A percentile compares a stretch with the other conserved stretches of the same genome.
Evolutionary conservation across 1,140 invertebrate genomes (phyloP).

Genomic region (Yoshiicerus persimilis): DNA sequence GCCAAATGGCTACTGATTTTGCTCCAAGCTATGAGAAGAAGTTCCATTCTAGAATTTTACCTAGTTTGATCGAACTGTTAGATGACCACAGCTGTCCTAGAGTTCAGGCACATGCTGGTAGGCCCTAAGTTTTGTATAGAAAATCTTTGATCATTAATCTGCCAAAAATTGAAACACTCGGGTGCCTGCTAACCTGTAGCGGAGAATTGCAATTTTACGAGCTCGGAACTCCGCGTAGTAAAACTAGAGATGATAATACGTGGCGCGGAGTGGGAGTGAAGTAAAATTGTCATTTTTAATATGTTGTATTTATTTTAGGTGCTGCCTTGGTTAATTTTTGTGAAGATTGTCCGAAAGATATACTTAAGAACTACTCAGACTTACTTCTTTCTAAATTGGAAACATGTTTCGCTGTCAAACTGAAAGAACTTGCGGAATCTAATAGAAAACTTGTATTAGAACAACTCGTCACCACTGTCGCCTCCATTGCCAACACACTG

Average conservation of each 20-base stretch:
- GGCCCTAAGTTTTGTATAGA: neutral
- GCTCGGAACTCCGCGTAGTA: too few relatives aligned
- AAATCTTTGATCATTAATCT: neutral
- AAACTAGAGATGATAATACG: too few relatives aligned
- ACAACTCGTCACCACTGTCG: slow-evolving; percentile 97
- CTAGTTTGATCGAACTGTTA: slow-evolving; percentile 83
- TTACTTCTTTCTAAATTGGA: slow-evolving; percentile 90
- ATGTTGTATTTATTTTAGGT: slow-evolving; percentile 49
- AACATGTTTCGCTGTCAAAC: slow-evolving; percentile 85
- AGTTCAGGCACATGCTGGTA: slow-evolving; percentile 86
- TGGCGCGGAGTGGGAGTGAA: too few relatives aligned
- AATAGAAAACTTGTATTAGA: slow-evolving; percentile 91
- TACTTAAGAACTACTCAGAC: slow-evolving; percentile 86
- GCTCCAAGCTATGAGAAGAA: slow-evolving; percentile 95
- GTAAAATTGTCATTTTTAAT: neutral
- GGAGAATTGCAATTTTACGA: too few relatives aligned
- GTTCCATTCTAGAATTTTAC: slow-evolving; percentile 92
- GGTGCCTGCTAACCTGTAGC: too few relatives aligned
- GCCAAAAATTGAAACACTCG: neutral
- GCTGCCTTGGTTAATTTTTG: slow-evolving; percentile 99
- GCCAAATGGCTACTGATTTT: slow-evolving; percentile 99
- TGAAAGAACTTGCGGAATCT: slow-evolving; percentile 68
- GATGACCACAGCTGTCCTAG: slow-evolving; percentile 89
- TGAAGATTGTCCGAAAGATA: slow-evolving; percentile 95
- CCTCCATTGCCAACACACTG: slow-evolving; percentile 97